Percentiles rank a stretch among this genome's conserved stretches.
Evolutionary conservation across 2,113 vertebrate species (phyloP).

Genomic region (Catagonus wagneri): DNA sequence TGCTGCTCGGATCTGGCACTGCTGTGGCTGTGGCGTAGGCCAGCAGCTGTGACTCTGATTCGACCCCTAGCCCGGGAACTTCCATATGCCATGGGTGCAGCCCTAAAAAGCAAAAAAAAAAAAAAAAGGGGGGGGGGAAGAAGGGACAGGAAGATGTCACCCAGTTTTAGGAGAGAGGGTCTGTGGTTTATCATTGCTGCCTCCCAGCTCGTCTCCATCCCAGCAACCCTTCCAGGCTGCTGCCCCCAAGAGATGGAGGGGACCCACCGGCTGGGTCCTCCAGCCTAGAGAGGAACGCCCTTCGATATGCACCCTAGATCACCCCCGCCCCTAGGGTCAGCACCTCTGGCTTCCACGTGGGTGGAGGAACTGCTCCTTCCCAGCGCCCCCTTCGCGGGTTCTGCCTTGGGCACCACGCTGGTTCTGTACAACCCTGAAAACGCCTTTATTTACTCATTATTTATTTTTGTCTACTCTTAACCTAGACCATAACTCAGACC

Average conservation of each 20-base stretch:
- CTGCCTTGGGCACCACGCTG: neutral
- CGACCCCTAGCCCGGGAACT: no score
- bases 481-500: neutral
- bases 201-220: neutral
- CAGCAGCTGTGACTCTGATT: no score
- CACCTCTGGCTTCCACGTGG: neutral
- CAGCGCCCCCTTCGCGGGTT: neutral
- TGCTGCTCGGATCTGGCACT: no score
- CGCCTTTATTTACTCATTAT: neutral
- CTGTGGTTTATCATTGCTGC: neutral
- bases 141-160: neutral
- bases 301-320: neutral
- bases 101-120: neutral
- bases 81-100: no score
- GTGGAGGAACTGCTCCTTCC: neutral
- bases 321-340: neutral
- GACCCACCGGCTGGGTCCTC: neutral
- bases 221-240: neutral
- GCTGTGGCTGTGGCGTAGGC: no score
- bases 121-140: neutral
- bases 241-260: neutral
- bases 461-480: slow-evolving; percentile 31
- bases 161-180: neutral
- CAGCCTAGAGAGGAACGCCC: neutral
- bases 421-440: neutral